A percentile compares a stretch with the other conserved stretches of the same genome.
Evolutionary conservation across 2,797 vertebrate species (phyloP).

Genomic region (Bradypodion ventrale): DNA sequence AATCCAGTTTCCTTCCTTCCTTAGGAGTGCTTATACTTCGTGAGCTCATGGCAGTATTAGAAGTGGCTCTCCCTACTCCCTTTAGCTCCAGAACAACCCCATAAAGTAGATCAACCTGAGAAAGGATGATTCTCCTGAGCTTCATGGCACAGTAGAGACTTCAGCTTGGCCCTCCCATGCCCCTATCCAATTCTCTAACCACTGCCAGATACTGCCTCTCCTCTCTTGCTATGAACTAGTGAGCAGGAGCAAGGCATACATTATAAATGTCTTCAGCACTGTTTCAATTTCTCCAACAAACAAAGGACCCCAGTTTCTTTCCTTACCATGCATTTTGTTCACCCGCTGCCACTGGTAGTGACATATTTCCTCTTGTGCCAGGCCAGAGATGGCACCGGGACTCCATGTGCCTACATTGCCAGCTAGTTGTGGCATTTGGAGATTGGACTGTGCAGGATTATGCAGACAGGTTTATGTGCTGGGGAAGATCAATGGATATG

Average conservation of each 20-base stretch:
- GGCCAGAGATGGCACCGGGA: slow-evolving; percentile 15
- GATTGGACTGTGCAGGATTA: slow-evolving; percentile 56
- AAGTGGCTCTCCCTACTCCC: not conserved
- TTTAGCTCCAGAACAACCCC: not conserved
- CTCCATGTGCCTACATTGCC: not conserved
- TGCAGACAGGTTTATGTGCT: slow-evolving; percentile 64
- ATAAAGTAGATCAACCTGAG: not conserved
- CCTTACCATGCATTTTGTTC: slow-evolving; percentile 5
- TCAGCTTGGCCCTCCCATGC: not conserved
- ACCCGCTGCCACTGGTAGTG: slow-evolving; percentile 8
- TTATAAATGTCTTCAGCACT: slow-evolving; percentile 1
- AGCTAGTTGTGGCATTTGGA: slow-evolving; percentile 53
- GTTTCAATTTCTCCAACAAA: not conserved
- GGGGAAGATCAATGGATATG: slow-evolving; percentile 69
- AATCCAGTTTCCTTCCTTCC: not conserved
- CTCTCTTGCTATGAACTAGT: slow-evolving; percentile 3
- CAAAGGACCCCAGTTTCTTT: not conserved
- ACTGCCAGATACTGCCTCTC: no score
- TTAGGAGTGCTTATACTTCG: not conserved
- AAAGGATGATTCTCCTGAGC: not conserved
- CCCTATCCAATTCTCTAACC: no score
- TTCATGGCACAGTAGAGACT: not conserved
- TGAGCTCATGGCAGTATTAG: not conserved
- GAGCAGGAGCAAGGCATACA: not conserved
- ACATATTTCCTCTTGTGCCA: not conserved